Percentiles rank a stretch among this genome's conserved stretches.
phyloP scores from a whole-genome alignment of 2,888 invertebrate species.

The Chrysomela aeneicollis region DNA sequence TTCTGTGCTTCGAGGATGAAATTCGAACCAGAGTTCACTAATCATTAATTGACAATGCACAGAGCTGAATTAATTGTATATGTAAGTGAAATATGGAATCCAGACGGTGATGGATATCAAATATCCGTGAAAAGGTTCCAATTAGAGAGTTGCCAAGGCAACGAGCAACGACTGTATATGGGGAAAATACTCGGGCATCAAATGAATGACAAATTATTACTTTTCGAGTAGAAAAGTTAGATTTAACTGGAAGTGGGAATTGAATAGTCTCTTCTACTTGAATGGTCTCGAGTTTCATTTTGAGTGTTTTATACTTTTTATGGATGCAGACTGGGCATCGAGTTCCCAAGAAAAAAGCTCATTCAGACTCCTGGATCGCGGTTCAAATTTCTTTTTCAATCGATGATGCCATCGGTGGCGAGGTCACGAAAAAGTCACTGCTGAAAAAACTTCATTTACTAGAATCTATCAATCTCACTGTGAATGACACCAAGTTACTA shows the following conservation, averaged over 20 bases:
- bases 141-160: conserved; percentile 40
- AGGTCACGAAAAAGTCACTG: no score
- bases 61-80: conserved; percentile 1
- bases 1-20: not conserved
- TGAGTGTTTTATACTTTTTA: not conserved
- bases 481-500: no score
- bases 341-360: not conserved
- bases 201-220: conserved; percentile 35
- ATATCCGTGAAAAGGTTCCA: conserved; percentile 39
- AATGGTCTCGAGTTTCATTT: conserved; percentile 20
- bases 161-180: conserved; percentile 31
- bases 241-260: conserved; percentile 26
- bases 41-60: conserved; percentile 17
- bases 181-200: conserved; percentile 24
- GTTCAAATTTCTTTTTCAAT: no score
- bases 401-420: no score
- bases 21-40: not conserved
- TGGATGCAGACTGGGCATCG: not conserved
- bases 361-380: not conserved
- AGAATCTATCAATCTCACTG: no score
- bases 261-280: conserved; percentile 28
- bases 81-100: conserved; percentile 34
- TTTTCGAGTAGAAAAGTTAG: conserved; percentile 30
- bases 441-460: no score
- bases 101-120: conserved; percentile 37